Percentiles rank a stretch among this genome's conserved stretches.
phyloP scores from a whole-genome alignment of 64 coral and sea anemone genomes.

The Pocillopora verrucosa region DNA sequence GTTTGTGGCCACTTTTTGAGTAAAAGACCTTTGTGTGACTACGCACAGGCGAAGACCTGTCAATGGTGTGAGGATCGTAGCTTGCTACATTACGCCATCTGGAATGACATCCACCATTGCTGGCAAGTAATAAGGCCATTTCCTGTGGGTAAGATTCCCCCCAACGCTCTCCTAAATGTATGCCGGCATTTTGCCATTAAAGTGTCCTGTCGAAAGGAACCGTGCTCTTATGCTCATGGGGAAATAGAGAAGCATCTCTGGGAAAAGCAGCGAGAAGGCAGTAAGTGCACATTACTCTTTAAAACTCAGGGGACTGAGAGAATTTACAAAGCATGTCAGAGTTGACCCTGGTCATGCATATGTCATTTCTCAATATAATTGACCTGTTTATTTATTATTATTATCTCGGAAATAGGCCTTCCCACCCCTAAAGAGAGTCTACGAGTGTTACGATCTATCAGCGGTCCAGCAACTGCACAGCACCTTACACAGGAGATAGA shows the following conservation, averaged over 20 bases:
- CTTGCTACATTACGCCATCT: not conserved
- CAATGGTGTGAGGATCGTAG: not conserved
- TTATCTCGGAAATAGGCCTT: not conserved
- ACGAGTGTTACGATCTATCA: not conserved
- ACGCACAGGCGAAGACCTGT: not conserved
- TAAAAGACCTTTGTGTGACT: not conserved
- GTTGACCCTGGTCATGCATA: no score
- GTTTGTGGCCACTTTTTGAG: constrained; percentile 23
- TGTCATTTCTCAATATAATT: no score
- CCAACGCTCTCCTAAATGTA: not conserved
- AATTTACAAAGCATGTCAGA: no score
- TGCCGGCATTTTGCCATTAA: not conserved
- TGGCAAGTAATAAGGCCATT: constrained; percentile 21
- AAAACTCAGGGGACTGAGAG: no score
- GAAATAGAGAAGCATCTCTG: not conserved
- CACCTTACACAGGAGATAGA: not conserved
- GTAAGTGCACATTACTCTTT: not conserved
- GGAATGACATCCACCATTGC: not conserved
- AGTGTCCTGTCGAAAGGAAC: not conserved
- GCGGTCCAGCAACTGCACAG: no score
- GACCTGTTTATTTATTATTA: not conserved
- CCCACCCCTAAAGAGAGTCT: not conserved
- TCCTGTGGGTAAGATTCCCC: not conserved
- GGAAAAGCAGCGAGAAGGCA: not conserved
- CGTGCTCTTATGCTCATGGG: constrained; percentile 15